Evolutionary conservation across 1,140 invertebrate species (phyloP).

Genomic region (Muscidifurax raptorellus): DNA sequence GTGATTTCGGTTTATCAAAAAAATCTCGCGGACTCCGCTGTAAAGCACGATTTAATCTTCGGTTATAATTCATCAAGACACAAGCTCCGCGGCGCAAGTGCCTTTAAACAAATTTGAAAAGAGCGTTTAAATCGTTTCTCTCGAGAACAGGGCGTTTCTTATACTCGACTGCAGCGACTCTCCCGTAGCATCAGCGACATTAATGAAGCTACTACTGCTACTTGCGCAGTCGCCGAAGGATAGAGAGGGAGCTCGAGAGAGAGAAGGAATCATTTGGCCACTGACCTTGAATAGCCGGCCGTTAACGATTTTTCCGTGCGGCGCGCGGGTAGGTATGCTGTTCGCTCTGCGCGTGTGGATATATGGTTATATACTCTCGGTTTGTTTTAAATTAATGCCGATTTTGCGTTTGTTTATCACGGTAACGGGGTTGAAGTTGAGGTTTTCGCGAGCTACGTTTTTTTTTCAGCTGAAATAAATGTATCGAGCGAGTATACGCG

Average conservation of each 20-base stretch:
- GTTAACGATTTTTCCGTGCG: slow-evolving; percentile 51
- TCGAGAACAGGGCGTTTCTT: background rate
- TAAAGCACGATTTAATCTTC: too few species aligned
- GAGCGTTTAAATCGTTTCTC: too few species aligned
- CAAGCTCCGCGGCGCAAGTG: too few species aligned
- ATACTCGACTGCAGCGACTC: background rate
- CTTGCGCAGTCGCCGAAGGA: background rate
- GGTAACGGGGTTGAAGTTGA: too few species aligned
- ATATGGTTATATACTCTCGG: too few species aligned
- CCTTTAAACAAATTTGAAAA: too few species aligned
- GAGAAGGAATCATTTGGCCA: slow-evolving; percentile 46
- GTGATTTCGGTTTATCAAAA: too few species aligned
- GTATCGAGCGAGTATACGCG: too few species aligned
- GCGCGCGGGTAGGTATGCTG: slow-evolving; percentile 21
- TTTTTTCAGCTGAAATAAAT: too few species aligned
- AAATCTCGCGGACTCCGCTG: too few species aligned
- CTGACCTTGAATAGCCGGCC: slow-evolving; percentile 47
- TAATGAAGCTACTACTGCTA: slow-evolving; percentile 45
- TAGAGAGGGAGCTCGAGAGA: background rate
- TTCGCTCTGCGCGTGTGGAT: too few species aligned
- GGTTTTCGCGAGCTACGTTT: background rate
- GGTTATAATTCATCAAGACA: too few species aligned
- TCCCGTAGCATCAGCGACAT: slow-evolving; percentile 12
- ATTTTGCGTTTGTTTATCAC: background rate
- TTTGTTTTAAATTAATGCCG: slow-evolving; percentile 38